Percentiles rank a stretch among this genome's conserved stretches.
These are phyloP conservation scores for Drosophila orosa DNA, from an alignment of 1,140 invertebrate genomes.

Conservation along the genomic window DNA sequence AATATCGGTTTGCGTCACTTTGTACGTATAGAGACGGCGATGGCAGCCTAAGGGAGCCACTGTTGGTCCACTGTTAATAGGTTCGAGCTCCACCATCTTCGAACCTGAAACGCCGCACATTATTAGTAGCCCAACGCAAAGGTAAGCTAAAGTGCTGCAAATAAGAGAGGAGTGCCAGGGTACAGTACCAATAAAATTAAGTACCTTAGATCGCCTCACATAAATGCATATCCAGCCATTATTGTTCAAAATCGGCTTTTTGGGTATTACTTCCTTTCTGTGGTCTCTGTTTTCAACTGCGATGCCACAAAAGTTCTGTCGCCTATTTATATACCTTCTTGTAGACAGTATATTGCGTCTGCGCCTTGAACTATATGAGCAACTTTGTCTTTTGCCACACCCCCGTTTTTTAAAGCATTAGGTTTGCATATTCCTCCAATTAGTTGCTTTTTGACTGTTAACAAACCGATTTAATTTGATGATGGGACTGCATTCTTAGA, in stretches of 20 bases:
- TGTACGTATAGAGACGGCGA: conserved; percentile 84
- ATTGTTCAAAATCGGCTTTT: background rate
- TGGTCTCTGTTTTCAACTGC: conserved; percentile 5
- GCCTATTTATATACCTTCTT: conserved; percentile 37
- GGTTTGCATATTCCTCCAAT: conserved; percentile 31
- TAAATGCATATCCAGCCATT: conserved; percentile 6
- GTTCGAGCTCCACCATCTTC: conserved; percentile 66
- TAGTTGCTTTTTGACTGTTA: background rate
- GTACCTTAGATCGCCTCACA: background rate
- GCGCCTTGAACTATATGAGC: conserved; percentile 12
- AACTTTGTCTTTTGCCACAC: background rate
- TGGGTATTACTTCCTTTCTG: background rate
- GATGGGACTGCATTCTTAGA: background rate
- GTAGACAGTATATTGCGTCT: conserved; percentile 26
- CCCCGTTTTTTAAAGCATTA: background rate
- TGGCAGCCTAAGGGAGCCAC: conserved; percentile 84
- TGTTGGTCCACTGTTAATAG: conserved; percentile 64
- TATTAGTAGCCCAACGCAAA: conserved; percentile 16
- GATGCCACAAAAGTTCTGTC: background rate
- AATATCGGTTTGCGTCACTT: conserved; percentile 74
- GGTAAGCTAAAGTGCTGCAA: conserved; percentile 19
- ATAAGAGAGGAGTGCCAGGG: background rate
- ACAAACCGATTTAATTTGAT: background rate
- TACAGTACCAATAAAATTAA: background rate
- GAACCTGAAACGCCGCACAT: conserved; percentile 16